A percentile compares a stretch with the other conserved stretches of the same genome.
Evolutionary conservation across 2,888 invertebrate genomes (phyloP).

Genomic region (Tanytarsus gracilentus): DNA sequence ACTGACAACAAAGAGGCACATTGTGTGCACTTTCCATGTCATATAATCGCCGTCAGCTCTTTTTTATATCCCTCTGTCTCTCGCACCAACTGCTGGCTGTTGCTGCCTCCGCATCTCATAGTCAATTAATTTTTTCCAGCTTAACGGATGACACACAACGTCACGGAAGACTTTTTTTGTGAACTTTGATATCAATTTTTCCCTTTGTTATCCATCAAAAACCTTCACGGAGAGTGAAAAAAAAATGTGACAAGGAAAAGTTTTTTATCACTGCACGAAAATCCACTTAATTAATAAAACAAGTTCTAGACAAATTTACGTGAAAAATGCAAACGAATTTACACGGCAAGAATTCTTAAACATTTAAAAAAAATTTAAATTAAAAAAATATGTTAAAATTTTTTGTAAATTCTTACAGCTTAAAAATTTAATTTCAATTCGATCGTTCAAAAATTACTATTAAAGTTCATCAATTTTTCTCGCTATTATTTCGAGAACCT

Average conservation of each 20-base stretch:
- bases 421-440: too few species aligned
- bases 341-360: too few species aligned
- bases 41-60: conserved; percentile 5
- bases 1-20: not conserved
- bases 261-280: not conserved
- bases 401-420: too few species aligned
- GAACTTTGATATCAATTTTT: too few species aligned
- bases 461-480: too few species aligned
- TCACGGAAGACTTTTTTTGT: too few species aligned
- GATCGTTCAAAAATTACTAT: too few species aligned
- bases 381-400: too few species aligned
- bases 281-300: conserved; percentile 20
- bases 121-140: conserved; percentile 21
- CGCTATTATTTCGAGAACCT: too few species aligned
- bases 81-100: not conserved
- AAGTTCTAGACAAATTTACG: conserved; percentile 13
- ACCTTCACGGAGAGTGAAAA: not conserved
- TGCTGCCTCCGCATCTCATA: not conserved
- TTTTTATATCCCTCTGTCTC: not conserved
- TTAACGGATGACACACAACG: too few species aligned
- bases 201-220: not conserved
- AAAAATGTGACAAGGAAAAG: not conserved
- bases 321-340: too few species aligned
- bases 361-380: too few species aligned
- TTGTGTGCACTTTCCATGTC: not conserved